Evolutionary conservation across 2,888 invertebrate genomes (phyloP), one percentile per base, ranked within the genome.

Genomic region (Pachymerium ferrugineum): DNA sequence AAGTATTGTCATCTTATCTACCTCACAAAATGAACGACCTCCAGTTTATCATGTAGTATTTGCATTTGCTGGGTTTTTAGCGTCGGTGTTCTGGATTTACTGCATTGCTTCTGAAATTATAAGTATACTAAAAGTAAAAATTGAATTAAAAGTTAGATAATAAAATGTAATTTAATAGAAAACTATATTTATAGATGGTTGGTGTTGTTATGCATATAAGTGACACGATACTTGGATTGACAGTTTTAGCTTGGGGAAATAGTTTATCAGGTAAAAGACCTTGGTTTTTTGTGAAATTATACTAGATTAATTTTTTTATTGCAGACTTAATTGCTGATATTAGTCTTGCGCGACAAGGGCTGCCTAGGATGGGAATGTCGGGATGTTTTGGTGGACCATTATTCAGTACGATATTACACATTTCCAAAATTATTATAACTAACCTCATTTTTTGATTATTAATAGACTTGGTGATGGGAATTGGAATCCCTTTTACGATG

Each of bases 301-400:
- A 35, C 12, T 19, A 1, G n/a, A 6, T 42, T 47, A 25, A 72
- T 75, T 72, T 31, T 73, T 75, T 77, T 70, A 68, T 35, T 5
- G 35, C 78, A 87, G 88, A 88, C 82, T 80, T 87, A 73, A 85
- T 89, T 76, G 84, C 89, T 1, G 86, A 88, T 79, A 79, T 86
- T 0, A 81, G 86, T 5, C 84, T 89, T 78, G 88, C 89, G 0
- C 82, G 83, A 71, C 86, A 86, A 78, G 89, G 89, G 1, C 87
- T 85, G 79, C 86, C 88, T 0, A 83, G 86, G 75, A 89, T 89
- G 87, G 89, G 87, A 0, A 86, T 87, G 78, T 86, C 88, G 0
- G 89, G 89, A 0, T 89, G 88, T 75, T 88, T 87, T 79, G 89
- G 89, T 19, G 89, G 89, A 8, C 89, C 89, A 1, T 82, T 89